Evolutionary conservation across 2,113 vertebrate genomes (phyloP).

Genomic region (Fukomys damarensis): DNA sequence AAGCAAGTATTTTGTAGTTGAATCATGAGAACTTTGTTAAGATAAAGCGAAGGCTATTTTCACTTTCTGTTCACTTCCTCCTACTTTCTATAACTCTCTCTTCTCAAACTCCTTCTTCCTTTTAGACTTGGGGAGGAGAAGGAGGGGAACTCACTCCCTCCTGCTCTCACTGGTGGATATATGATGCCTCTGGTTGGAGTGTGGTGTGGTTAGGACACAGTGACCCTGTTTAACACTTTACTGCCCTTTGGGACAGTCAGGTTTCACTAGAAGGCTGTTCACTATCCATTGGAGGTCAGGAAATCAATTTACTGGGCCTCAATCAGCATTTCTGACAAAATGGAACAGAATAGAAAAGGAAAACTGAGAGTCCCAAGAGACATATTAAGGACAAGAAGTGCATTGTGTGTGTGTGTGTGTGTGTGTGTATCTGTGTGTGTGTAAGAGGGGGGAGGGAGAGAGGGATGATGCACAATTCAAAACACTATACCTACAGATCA

Average conservation of each 20-base stretch:
- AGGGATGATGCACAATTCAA: not conserved
- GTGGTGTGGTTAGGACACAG: not conserved
- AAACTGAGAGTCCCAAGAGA: not conserved
- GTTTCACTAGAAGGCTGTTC: not conserved
- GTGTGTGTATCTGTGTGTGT: not conserved
- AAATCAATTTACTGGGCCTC: not conserved
- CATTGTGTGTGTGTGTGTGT: not conserved
- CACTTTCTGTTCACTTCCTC: not conserved
- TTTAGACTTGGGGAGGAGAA: not conserved
- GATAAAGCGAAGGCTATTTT: not conserved
- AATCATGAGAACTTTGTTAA: not conserved
- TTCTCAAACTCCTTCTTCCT: not conserved
- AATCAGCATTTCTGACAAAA: slow-evolving; percentile 41
- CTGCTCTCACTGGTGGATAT: too few species aligned
- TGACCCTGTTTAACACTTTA: not conserved
- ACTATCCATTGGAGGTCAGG: not conserved
- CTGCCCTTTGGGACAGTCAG: not conserved
- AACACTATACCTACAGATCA: not conserved
- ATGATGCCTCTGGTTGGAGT: not conserved
- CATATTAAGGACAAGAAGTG: not conserved
- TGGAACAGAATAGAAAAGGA: not conserved
- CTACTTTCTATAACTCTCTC: not conserved
- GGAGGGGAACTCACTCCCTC: rapidly evolving
- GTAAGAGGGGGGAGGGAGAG: not conserved
- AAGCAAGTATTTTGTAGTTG: not conserved